Evolutionary conservation across 2,113 vertebrate genomes (phyloP), one percentile per base, ranked within the genome.

Genomic region (Hippocampus barbouri): DNA sequence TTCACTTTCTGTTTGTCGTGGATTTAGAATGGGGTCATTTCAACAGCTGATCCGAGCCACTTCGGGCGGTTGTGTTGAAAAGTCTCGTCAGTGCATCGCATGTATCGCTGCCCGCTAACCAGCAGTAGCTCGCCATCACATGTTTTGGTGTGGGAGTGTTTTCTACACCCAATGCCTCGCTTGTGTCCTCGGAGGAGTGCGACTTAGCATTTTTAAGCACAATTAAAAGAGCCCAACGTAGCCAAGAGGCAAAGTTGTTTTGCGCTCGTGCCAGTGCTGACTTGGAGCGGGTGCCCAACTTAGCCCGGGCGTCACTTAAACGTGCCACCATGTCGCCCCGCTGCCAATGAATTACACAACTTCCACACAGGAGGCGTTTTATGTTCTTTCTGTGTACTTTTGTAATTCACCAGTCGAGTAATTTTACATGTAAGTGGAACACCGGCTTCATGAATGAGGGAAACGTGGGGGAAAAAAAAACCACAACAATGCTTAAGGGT

Each of bases 401-500:
- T 45, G 7, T 27, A 14, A 66, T 66, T 14, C 21, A 27, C 21
- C 34, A 45, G 3, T 40, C 9, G 59, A 61, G 60, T 65, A 11
- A 56, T 20, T 59, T 34, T 27, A 70, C 8, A 41, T 47, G 34
- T 43, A 38, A 23, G 12, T 63, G 15, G 5, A 34, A 14, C 7
- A 34, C 2, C 30, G 40, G 8, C 56, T 64, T 70, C 3, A 45
- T 59, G 59, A 60, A 16, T 68, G 49, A 67, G 68, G 69, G 25
- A 6, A 56, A 23, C 5, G 34, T 38, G 34, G 34, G 34, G 34
- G 53, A 23, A 66, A 56, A 73, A 40, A 66, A 12, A 9, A 60
- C 64, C 69, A 34, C 57, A 12, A 16, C 63, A 68, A 57, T 18
- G 72, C 66, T 43, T 30, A 40, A 25, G 59, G 66, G 27, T 27